Evolutionary conservation across 2,888 invertebrate species (phyloP).

Genomic region (Beris chalybata): DNA sequence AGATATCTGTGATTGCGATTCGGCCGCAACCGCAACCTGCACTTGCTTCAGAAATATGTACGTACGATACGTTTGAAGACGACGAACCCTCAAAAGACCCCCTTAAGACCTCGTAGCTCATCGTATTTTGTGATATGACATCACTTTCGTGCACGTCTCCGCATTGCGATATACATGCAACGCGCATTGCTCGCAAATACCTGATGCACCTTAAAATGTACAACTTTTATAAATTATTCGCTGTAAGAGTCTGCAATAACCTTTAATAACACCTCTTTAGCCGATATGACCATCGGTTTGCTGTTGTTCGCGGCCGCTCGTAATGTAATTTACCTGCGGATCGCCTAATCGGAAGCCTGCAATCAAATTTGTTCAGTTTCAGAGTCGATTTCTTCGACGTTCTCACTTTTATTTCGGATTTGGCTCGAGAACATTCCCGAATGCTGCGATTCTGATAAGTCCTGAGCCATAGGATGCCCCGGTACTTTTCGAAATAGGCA

Average conservation of each 20-base stretch:
- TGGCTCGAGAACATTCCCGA: conserved; percentile 22
- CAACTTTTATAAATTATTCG: conserved; percentile 30
- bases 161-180: not conserved
- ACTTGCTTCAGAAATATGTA: not conserved
- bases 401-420: conserved; percentile 19
- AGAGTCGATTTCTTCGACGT: conserved; percentile 29
- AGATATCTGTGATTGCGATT: conserved; percentile 22
- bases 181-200: not conserved
- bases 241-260: conserved; percentile 36
- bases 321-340: conserved; percentile 31
- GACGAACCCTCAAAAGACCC: not conserved
- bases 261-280: conserved; percentile 39
- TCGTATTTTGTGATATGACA: conserved; percentile 32
- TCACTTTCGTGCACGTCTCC: conserved; percentile 31
- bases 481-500: too few species aligned
- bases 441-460: conserved; percentile 32
- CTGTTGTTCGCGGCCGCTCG: conserved; percentile 17
- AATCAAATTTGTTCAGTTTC: conserved; percentile 35
- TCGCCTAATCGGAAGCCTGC: conserved; percentile 35
- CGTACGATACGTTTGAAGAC: not conserved
- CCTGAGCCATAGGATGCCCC: conserved; percentile 6
- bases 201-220: not conserved
- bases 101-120: conserved; percentile 28
- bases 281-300: conserved; percentile 31
- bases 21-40: not conserved